Evolutionary conservation across 1,140 invertebrate genomes (phyloP), one percentile per base, ranked within the genome.

Genomic region (Leucophenga varia): DNA sequence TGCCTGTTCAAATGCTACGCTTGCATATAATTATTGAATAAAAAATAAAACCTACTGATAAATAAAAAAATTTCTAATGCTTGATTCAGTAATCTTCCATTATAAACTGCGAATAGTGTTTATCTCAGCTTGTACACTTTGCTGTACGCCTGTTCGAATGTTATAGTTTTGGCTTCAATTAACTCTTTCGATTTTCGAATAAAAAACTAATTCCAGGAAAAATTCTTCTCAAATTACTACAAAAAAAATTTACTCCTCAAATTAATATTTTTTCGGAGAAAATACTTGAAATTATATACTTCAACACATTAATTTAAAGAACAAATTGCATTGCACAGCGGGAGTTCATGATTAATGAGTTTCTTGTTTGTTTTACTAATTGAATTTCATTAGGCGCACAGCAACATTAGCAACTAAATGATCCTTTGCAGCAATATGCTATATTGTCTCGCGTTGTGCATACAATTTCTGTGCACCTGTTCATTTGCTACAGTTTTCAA

Each of bases 351-450:
- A 60, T 54, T 47, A 19, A 56, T 49, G 40, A 16, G 3, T 45
- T 39, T 30, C 50, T 43, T 55, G 53, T 64, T 64, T 57, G 50
- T 53, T 57, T 65, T 58, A 25, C 63, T 67, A 65, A 67, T 65
- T 65, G 61, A 61, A 61, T 65, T 65, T 36, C 55, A 67, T 53
- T 58, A 65, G 63, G 61, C 43, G 19, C 48, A n/a, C 63, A 65
- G 58, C 48, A 65, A n/a, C 19, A 10, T 14, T n/a, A n/a, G n/a
- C n/a, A n/a, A n/a, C n/a, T n/a, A n/a, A n/a, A n/a, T n/a, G n/a
- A n/a, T n/a, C n/a, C n/a, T n/a, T n/a, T n/a, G n/a, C n/a, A n/a
- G n/a, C n/a, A n/a, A n/a, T n/a, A n/a, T n/a, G n/a, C n/a, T n/a
- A n/a, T n/a, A n/a, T n/a, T n/a, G n/a, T n/a, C n/a, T n/a, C n/a